Evolutionary conservation across 2,797 vertebrate species (phyloP).

Genomic region (Lagocephalus sceleratus): DNA sequence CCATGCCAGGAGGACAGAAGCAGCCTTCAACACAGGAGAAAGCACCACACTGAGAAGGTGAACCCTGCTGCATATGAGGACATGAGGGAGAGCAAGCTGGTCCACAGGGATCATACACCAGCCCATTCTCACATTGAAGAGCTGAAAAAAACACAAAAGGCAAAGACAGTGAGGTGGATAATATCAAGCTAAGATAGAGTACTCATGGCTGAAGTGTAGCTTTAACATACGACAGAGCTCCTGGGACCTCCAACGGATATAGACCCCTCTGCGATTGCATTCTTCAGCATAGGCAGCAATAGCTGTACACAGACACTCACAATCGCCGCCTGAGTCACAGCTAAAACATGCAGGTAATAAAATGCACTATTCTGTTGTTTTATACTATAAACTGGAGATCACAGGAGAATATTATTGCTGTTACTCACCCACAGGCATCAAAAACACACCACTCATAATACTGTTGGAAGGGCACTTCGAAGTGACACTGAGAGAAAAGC

Average conservation of each 20-base stretch:
- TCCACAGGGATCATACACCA: slow-evolving; percentile 85
- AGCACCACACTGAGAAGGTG: slow-evolving; percentile 68
- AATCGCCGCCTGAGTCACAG: slow-evolving; percentile 90
- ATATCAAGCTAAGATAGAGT: background rate
- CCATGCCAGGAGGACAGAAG: slow-evolving; percentile 81
- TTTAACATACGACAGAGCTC: slow-evolving; percentile 86
- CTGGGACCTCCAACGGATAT: slow-evolving; percentile 87
- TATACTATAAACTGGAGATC: too few relatives aligned
- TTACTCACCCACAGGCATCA: slow-evolving; percentile 87
- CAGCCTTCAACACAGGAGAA: slow-evolving; percentile 87
- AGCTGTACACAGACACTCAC: slow-evolving; percentile 90
- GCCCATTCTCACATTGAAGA: slow-evolving; percentile 86
- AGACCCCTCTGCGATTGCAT: slow-evolving; percentile 78
- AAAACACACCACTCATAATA: slow-evolving; percentile 90
- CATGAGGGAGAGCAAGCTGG: slow-evolving; percentile 80
- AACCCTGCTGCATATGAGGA: slow-evolving; percentile 52
- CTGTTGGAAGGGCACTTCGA: slow-evolving; percentile 81
- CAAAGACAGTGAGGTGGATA: background rate
- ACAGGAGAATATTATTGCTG: background rate
- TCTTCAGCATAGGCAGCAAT: slow-evolving; percentile 85
- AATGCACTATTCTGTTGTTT: background rate
- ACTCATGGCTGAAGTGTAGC: background rate
- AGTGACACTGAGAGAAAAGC: slow-evolving; percentile 79
- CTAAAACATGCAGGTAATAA: slow-evolving; percentile 57
- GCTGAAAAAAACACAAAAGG: slow-evolving; percentile 63